phyloP scores from a whole-genome alignment of 2,888 invertebrate genomes.

The Acholoe squamosa region DNA sequence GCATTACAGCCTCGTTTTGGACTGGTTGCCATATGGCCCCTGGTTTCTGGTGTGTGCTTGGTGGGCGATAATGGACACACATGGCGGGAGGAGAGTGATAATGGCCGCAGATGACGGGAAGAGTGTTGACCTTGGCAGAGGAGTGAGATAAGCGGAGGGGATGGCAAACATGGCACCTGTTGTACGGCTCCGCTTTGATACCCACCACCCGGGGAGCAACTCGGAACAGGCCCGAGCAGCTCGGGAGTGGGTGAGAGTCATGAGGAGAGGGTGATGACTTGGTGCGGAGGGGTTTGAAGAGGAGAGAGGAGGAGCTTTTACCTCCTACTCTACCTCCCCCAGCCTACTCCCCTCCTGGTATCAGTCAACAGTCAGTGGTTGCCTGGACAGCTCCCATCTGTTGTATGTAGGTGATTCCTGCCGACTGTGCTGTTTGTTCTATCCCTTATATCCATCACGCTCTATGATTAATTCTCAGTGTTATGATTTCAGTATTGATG shows the following conservation, averaged over 20 bases:
- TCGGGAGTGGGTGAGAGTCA: no score
- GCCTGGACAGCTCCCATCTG: no score
- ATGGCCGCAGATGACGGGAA: no score
- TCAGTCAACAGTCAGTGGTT: no score
- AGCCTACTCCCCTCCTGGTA: no score
- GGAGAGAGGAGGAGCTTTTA: neutral
- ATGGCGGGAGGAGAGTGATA: no score
- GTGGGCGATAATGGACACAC: neutral
- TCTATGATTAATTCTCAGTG: no score
- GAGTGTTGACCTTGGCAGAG: neutral
- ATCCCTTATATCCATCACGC: no score
- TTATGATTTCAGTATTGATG: no score
- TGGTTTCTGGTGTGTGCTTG: no score
- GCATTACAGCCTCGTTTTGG: neutral
- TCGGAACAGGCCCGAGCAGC: neutral
- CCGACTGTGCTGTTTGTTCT: no score
- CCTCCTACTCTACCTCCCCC: neutral
- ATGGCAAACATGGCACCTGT: constrained; percentile 20
- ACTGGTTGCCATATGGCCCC: neutral
- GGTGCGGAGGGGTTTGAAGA: neutral
- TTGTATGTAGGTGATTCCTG: no score
- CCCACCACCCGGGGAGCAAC: neutral
- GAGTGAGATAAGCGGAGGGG: neutral
- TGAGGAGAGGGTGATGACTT: neutral
- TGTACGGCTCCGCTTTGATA: neutral